Base-by-base conservation (phyloP, 2,797 vertebrate genomes). In the Macropus fuliginosus region DNA sequence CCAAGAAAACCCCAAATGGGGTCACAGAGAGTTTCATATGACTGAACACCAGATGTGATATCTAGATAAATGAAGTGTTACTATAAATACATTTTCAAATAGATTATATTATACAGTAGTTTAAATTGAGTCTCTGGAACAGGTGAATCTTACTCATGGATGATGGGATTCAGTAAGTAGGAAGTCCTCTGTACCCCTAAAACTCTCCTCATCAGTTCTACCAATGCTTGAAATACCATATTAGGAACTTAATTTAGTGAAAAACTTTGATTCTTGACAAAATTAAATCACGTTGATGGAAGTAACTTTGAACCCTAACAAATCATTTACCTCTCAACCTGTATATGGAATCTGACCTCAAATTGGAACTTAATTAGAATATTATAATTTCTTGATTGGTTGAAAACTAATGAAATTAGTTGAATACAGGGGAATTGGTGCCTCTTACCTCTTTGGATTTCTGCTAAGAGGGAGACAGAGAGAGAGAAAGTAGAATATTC, bases 211-310 rank as follows among this genome's bases (percentile, higher is more conserved):
- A 34, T 34, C 34, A 40, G 12, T 62, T 94, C 55, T 89, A 54
- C 24, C 89, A 55, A 66, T 74, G 81, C 1, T 50, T 92, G 93
- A 95, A 54, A 57, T 91, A 91, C 66, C 93, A 18, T n/a, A 46
- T 54, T 57, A 54, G 55, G 27, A 93, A 90, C 54, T 55, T 91
- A 91, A 93, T 94, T 95, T 66, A 93, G 46, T 93, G 54, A 66
- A 87, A 96, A 46, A 29, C 31, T 81, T 96, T 74, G 55, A 55
- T 87, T 92, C 50, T 27, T 93, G 18, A 59, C 52, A 92, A 95
- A 92, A 94, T 90, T 96, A 92, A 95, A 96, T 54, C 29, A 93
- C 74, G 14, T 93, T n/a, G 16, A 18, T 74, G 21, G 66, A 74
- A 40, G 66, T 13, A 74, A 74, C 16, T 74, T 74, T 74, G 21